Percentiles rank a stretch among this genome's conserved stretches.
Conservation (phyloP, 2,797 vertebrate genomes). For the Potorous gilbertii region DNA sequence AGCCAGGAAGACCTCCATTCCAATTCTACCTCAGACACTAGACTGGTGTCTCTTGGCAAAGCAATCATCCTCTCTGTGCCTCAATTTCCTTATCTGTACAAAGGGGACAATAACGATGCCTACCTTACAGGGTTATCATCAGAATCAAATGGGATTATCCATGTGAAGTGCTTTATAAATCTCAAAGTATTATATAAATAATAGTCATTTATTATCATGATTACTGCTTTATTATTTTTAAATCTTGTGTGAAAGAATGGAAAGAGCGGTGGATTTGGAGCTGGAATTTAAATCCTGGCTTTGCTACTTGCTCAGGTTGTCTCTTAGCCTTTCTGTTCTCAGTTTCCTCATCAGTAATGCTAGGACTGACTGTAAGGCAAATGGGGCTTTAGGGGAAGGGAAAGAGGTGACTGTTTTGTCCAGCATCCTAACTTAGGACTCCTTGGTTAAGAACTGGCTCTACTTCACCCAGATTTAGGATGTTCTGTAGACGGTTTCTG, state of each 20-base stretch:
- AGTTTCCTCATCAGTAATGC: not conserved
- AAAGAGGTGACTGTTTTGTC: not conserved
- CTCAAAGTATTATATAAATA: not conserved
- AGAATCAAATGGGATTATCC: not conserved
- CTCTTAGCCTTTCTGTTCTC: not conserved
- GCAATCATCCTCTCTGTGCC: not conserved
- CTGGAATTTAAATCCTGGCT: not conserved
- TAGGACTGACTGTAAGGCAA: not conserved
- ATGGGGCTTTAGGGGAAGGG: not conserved
- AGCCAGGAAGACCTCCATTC: not conserved
- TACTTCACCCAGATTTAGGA: not conserved
- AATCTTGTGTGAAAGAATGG: not conserved
- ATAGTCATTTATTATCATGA: not conserved
- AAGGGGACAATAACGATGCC: not conserved
- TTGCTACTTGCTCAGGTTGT: not conserved
- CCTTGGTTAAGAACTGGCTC: not conserved
- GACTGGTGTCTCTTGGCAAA: not conserved
- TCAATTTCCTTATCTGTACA: not conserved
- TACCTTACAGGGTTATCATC: not conserved
- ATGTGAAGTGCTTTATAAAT: not conserved
- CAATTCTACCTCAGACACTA: not conserved
- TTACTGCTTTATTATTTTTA: not conserved
- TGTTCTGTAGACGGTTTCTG: not conserved
- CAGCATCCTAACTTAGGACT: not conserved
- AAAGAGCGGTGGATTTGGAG: not conserved